A percentile compares a stretch with the other conserved stretches of the same genome.
Evolutionary conservation across 2,888 invertebrate species (phyloP).

Genomic region (Erebia aethiops): DNA sequence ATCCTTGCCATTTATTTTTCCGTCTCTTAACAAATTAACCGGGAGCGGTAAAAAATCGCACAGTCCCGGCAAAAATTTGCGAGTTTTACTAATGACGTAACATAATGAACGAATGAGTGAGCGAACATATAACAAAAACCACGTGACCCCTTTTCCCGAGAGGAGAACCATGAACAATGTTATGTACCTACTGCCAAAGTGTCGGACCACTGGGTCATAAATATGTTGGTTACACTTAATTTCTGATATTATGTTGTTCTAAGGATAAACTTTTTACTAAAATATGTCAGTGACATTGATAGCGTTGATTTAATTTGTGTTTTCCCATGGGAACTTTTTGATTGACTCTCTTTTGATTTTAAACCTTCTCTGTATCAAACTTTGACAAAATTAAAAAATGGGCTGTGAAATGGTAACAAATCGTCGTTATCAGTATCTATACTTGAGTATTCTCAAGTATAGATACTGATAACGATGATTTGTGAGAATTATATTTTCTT

Average conservation of each 20-base stretch:
- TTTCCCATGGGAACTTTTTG: no score
- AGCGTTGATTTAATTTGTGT: no score
- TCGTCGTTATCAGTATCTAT: no score
- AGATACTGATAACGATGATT: no score
- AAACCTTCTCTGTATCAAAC: no score
- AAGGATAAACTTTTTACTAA: no score
- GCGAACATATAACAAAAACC: slow-evolving; percentile 40
- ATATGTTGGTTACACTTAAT: neutral
- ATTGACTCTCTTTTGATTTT: no score
- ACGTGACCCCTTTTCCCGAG: neutral
- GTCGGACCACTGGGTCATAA: neutral
- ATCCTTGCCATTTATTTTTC: slow-evolving; percentile 31
- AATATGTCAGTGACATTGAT: no score
- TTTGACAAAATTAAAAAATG: no score
- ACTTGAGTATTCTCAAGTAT: no score
- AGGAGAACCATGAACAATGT: neutral
- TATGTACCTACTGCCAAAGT: neutral
- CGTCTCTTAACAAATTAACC: slow-evolving; percentile 42
- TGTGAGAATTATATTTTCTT: no score
- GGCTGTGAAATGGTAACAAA: no score
- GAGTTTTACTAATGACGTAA: slow-evolving; percentile 44
- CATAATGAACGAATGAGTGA: slow-evolving; percentile 42
- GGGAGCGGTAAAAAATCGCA: slow-evolving; percentile 41
- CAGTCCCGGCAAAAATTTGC: slow-evolving; percentile 37
- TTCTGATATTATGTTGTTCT: neutral